Evolutionary conservation across 2,888 invertebrate species (phyloP).

Genomic region (Homarus gammarus): DNA sequence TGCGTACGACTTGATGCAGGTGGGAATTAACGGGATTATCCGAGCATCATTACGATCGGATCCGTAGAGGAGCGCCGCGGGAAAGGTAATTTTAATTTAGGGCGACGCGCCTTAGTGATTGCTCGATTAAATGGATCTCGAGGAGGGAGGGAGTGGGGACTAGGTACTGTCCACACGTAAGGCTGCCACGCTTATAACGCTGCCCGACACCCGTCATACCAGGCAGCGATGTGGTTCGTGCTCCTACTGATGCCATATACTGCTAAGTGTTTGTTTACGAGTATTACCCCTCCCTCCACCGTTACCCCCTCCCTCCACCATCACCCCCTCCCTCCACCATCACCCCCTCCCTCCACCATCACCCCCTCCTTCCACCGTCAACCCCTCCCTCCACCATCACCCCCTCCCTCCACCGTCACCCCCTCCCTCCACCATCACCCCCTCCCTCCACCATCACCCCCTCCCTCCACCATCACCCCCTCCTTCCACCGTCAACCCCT

Average conservation of each 20-base stretch:
- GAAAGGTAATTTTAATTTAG: conserved; percentile 39
- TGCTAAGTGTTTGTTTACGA: no score
- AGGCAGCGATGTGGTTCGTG: no score
- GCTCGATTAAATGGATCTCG: conserved; percentile 13
- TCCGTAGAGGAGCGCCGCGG: conserved; percentile 8
- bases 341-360: conserved; percentile 22
- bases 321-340: conserved; percentile 33
- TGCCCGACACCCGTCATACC: no score
- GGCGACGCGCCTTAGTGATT: conserved; percentile 5
- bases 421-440: no score
- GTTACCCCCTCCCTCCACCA: conserved; percentile 3
- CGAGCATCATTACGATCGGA: conserved; percentile 42
- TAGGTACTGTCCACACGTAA: no score
- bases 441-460: no score
- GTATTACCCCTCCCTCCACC: not conserved
- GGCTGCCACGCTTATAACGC: no score
- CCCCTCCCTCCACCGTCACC: no score
- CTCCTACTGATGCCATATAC: no score
- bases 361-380: not conserved
- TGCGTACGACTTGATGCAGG: conserved; percentile 39
- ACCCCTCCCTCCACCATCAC: no score
- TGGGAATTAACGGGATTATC: conserved; percentile 41
- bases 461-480: no score
- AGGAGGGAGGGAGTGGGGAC: no score
- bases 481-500: conserved; percentile 1